Base-by-base conservation (phyloP, 2,797 vertebrate species). In the Pangasius djambal region DNA sequence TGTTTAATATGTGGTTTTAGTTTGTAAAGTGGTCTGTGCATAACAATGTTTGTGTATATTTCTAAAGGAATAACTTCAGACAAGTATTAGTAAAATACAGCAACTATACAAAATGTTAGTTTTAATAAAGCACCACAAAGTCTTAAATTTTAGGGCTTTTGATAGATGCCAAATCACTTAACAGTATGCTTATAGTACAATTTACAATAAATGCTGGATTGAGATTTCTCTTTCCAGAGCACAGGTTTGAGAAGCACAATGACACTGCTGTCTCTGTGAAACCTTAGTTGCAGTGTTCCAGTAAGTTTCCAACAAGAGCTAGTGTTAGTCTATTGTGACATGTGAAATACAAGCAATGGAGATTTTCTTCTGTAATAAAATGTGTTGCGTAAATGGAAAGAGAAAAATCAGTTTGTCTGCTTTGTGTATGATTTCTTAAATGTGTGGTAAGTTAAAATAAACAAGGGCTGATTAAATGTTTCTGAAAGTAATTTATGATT, bases 181-280 rank as follows among this genome's bases (percentile, higher is more conserved):
- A 37, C 70, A 57, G 40, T 86, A 90, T 74, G 67, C 86, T 89
- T 90, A 88, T 88, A 92, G 89, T 83, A 90, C 83, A 91, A 83
- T n/a, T 50, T 83, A 87, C 78, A 86, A 69, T 88, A 88, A 91
- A 90, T 89, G 88, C 91, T 75, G 90, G 90, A 89, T 77, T 90
- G 90, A 85, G 89, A 91, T 50, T 61, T 89, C 91, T 92, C 88
- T 87, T 87, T 92, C 89, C 89, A 88, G 86, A 87, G 88, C 91
- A 92, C 91, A 89, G 90, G 91, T 91, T 92, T 89, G 84, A 91
- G 89, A 92, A 92, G 91, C 91, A 92, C 91, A 92, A 92, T 85
- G 89, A 18, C 86, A 85, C 44, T 67, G 57, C 16, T 83, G 70
- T 90, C 85, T 70, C 84, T 89, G 74, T 90, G 40, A 88, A 81